Conservation (phyloP, 2,113 vertebrate genomes). For the Myotis yumanensis region DNA sequence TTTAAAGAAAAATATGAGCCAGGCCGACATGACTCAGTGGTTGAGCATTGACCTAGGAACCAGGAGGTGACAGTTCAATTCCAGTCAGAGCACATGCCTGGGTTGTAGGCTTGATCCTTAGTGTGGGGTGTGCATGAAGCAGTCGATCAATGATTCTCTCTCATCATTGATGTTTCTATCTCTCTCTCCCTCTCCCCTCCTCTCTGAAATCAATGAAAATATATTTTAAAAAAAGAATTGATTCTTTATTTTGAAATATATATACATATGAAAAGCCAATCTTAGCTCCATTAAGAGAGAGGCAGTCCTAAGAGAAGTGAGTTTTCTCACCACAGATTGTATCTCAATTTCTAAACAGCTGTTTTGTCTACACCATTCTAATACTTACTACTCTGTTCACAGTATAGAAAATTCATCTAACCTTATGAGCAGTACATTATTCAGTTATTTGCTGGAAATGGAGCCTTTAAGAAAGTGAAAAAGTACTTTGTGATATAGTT, state of each 20-base stretch:
- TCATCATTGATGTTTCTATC: too few relatives aligned
- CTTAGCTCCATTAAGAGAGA: background rate
- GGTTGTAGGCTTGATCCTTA: too few relatives aligned
- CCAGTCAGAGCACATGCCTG: too few relatives aligned
- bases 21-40: too few relatives aligned
- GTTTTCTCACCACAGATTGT: background rate
- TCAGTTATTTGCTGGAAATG: background rate
- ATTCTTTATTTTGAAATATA: too few relatives aligned
- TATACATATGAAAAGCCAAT: background rate
- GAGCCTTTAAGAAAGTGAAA: background rate
- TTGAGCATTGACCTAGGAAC: too few relatives aligned
- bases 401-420: background rate
- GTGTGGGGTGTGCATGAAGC: too few relatives aligned
- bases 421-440: background rate
- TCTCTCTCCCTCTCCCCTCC: too few relatives aligned
- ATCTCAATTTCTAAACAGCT: slow-evolving; percentile 2
- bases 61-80: too few relatives aligned
- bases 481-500: background rate
- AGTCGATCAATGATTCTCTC: too few relatives aligned
- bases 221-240: too few relatives aligned
- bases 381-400: background rate
- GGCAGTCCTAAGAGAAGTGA: background rate
- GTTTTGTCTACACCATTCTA: background rate
- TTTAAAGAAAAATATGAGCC: background rate
- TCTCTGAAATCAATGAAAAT: too few relatives aligned